A percentile compares a stretch with the other conserved stretches of the same genome.
These are phyloP conservation scores for Spodoptera littoralis DNA, from an alignment of 2,888 invertebrate species.

Conservation along the genomic window DNA sequence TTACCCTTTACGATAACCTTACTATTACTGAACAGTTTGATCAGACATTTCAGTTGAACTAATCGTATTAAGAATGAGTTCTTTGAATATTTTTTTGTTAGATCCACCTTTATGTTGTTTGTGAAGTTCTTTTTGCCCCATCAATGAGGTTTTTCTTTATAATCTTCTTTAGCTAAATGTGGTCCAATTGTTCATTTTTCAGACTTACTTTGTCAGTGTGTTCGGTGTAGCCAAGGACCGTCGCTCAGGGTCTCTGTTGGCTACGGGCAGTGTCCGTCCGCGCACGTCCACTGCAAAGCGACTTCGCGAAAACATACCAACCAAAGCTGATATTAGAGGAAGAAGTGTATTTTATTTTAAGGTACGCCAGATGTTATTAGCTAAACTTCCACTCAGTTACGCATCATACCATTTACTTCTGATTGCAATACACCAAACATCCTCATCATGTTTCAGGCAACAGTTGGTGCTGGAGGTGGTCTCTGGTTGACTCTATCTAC, in stretches of 20 bases:
- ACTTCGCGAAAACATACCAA: constrained; percentile 76
- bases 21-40: neutral
- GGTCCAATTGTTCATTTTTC: constrained; percentile 23
- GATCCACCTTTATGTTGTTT: too few relatives aligned
- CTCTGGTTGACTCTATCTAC: constrained; percentile 78
- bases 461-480: constrained; percentile 71
- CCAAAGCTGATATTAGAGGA: constrained; percentile 73
- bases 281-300: constrained; percentile 78
- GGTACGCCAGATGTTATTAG: constrained; percentile 58
- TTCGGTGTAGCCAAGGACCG: constrained; percentile 80
- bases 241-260: constrained; percentile 75
- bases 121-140: too few relatives aligned
- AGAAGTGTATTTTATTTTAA: constrained; percentile 81
- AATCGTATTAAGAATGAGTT: too few relatives aligned
- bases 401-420: too few relatives aligned
- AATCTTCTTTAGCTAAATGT: too few relatives aligned
- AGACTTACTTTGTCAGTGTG: constrained; percentile 83
- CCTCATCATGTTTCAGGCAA: constrained; percentile 63
- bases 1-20: neutral
- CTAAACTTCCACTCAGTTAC: too few relatives aligned
- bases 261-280: constrained; percentile 75
- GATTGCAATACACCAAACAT: too few relatives aligned
- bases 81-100: too few relatives aligned
- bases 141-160: too few relatives aligned
- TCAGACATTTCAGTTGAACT: too few relatives aligned